Evolutionary conservation across 2,113 vertebrate species (phyloP).

Genomic region (Gallinago jamesoni): DNA sequence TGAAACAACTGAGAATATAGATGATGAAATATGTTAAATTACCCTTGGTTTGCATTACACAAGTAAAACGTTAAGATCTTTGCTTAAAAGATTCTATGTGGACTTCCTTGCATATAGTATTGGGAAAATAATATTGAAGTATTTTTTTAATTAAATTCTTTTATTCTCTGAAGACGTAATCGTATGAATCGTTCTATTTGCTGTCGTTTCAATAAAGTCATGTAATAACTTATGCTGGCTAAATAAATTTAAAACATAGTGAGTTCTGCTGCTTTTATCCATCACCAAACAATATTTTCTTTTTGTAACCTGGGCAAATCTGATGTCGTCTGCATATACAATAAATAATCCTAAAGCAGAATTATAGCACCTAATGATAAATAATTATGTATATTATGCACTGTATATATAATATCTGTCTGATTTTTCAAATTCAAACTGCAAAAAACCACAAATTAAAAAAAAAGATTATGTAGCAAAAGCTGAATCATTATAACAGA

Average conservation of each 20-base stretch:
- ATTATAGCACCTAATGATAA: neutral
- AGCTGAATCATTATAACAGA: neutral
- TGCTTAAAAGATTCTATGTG: neutral
- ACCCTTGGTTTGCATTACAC: neutral
- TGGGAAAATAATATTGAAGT: neutral
- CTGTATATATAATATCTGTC: neutral
- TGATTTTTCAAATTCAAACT: neutral
- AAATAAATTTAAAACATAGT: neutral
- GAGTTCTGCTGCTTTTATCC: neutral
- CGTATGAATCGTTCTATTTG: neutral
- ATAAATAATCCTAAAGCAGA: neutral
- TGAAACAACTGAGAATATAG: slow-evolving; percentile 16
- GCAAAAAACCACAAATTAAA: neutral
- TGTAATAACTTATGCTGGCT: neutral
- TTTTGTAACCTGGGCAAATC: neutral
- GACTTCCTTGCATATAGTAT: neutral
- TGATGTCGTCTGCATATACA: neutral
- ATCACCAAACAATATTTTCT: neutral
- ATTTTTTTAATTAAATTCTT: neutral
- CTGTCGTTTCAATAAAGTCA: neutral
- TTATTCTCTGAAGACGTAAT: neutral
- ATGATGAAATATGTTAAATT: neutral
- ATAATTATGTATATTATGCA: neutral
- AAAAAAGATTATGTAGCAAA: neutral
- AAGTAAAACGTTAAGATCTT: neutral